These are phyloP conservation scores for Petromus typicus DNA, from an alignment of 2,113 vertebrate species.

Conservation along the genomic window DNA sequence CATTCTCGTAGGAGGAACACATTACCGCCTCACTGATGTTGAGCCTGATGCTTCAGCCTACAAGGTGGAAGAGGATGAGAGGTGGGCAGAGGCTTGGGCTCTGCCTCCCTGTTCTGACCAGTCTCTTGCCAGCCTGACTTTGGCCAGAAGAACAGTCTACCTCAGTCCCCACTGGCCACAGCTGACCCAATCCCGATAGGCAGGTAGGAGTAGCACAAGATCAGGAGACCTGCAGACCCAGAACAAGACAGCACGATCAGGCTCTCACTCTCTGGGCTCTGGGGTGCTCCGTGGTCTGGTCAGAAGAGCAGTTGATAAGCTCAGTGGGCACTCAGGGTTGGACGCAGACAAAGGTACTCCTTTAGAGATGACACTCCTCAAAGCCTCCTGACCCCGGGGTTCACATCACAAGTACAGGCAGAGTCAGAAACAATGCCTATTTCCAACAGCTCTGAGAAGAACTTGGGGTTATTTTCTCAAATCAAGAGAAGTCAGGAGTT, in stretches of 20 bases:
- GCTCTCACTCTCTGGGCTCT: neutral
- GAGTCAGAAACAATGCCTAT: neutral
- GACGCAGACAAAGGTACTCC: neutral
- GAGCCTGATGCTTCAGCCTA: neutral
- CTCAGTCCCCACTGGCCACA: neutral
- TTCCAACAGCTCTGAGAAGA: neutral
- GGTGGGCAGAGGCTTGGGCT: neutral
- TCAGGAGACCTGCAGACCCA: neutral
- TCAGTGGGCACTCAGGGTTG: neutral
- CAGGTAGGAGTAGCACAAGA: neutral
- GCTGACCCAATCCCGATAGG: neutral
- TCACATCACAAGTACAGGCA: neutral
- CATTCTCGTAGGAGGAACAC: neutral
- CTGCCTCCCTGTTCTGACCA: neutral
- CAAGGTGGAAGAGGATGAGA: accelerated
- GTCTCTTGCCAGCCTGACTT: neutral
- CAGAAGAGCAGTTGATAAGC: neutral
- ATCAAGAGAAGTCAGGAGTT: slow-evolving; percentile 42
- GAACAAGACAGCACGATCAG: neutral
- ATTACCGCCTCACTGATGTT: neutral
- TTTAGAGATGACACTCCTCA: neutral
- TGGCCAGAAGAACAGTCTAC: neutral
- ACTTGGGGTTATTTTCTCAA: slow-evolving; percentile 41
- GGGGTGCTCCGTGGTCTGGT: neutral
- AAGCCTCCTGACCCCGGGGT: neutral